Evolutionary conservation across 2,888 invertebrate species (phyloP).

Genomic region (Crossocerus cetratus): DNA sequence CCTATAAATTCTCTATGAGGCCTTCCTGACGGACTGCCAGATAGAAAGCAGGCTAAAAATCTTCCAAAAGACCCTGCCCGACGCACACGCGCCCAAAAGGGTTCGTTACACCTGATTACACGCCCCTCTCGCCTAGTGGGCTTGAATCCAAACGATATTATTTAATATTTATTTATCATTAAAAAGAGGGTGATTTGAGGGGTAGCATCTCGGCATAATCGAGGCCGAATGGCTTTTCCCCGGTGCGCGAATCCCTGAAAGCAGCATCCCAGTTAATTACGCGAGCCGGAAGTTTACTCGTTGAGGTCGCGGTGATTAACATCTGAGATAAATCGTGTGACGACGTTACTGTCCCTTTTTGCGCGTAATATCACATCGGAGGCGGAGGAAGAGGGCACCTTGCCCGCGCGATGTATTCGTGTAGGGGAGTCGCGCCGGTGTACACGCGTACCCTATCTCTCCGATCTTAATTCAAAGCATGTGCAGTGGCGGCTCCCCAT

Average conservation of each 20-base stretch:
- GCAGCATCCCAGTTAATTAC: neutral
- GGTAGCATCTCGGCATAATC: neutral
- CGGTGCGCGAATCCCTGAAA: no score
- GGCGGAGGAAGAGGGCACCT: neutral
- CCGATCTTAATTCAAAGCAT: constrained; percentile 72
- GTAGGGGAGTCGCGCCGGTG: constrained; percentile 35
- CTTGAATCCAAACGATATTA: neutral
- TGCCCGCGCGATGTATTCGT: neutral
- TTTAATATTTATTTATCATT: constrained; percentile 30
- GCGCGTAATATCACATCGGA: constrained; percentile 11
- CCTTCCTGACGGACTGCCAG: constrained; percentile 27
- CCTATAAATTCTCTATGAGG: constrained; percentile 44
- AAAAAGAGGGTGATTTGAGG: neutral
- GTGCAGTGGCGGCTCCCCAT: constrained; percentile 33
- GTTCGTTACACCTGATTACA: constrained; percentile 8
- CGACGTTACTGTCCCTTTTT: constrained; percentile 44
- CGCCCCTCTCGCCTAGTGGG: neutral
- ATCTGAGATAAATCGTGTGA: constrained; percentile 39
- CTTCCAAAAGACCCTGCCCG: constrained; percentile 6
- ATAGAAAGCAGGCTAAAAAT: constrained; percentile 14
- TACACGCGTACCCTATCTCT: constrained; percentile 51
- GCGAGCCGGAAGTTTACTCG: neutral
- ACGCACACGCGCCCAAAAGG: constrained; percentile 5
- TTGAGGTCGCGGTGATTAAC: constrained; percentile 20
- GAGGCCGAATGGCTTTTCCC: neutral